Evolutionary conservation across 2,113 vertebrate species (phyloP).

Genomic region (Copsychus sechellarum): DNA sequence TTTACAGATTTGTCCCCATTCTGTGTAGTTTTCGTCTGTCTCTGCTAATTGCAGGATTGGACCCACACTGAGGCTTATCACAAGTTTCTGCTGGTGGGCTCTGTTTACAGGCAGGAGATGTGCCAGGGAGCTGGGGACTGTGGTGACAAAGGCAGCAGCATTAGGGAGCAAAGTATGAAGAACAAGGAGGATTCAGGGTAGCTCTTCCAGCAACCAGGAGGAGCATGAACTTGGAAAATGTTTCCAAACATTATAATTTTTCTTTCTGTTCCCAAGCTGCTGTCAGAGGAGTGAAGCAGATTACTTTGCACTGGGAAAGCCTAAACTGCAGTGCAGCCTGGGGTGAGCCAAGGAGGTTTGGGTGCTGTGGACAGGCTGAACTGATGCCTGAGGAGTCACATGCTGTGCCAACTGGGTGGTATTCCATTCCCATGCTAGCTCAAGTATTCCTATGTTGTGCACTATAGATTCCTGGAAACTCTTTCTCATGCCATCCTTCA

Average conservation of each 20-base stretch:
- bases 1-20: slow-evolving; percentile 31
- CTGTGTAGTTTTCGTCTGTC: background rate
- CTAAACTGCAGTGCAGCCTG: background rate
- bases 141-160: background rate
- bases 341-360: background rate
- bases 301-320: fast-evolving
- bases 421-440: background rate
- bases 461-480: fast-evolving
- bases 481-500: background rate
- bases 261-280: background rate
- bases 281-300: background rate
- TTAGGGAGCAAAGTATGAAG: background rate
- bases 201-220: background rate
- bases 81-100: background rate
- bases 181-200: background rate
- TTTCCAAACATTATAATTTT: background rate
- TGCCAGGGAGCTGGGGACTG: background rate
- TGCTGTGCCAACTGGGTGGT: fast-evolving
- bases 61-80: background rate
- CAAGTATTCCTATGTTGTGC: fast-evolving
- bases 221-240: background rate
- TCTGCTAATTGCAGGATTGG: background rate
- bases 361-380: background rate
- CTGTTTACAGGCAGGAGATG: background rate
- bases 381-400: background rate